These are phyloP conservation scores for Malurus splendens DNA, from an alignment of 2,797 vertebrate genomes.

Conservation along the genomic window DNA sequence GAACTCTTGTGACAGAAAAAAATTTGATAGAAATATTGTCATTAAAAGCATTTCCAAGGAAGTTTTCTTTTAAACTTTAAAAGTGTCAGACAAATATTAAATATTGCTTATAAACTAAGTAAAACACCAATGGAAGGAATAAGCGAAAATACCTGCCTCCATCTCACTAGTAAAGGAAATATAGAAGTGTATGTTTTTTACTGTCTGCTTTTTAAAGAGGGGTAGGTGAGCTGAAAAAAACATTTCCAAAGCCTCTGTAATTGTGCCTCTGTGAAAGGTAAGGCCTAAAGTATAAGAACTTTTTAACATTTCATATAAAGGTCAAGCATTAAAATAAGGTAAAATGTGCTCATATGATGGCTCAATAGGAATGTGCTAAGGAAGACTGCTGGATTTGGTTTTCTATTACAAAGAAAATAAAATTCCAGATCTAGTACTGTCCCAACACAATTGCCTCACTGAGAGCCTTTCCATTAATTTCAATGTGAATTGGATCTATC, in stretches of 20 bases:
- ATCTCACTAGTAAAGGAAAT: neutral
- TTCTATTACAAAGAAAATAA: neutral
- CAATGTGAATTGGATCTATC: neutral
- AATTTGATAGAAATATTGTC: neutral
- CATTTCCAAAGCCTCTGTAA: neutral
- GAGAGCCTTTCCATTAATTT: neutral
- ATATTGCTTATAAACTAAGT: neutral
- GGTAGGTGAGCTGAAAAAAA: neutral
- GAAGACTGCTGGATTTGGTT: neutral
- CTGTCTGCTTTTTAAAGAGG: neutral
- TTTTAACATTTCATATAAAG: slow-evolving; percentile 8
- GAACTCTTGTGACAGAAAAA: neutral
- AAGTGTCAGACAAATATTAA: neutral
- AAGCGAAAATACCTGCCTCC: neutral
- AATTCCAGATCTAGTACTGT: neutral
- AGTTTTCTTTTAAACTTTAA: neutral
- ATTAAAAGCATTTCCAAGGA: neutral
- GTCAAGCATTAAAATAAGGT: neutral
- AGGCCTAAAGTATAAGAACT: neutral
- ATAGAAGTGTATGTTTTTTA: neutral
- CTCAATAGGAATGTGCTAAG: neutral
- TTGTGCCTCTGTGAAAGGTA: neutral
- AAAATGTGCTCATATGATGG: neutral
- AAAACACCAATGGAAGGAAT: neutral
- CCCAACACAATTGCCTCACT: neutral